Base-by-base conservation (phyloP, 2,113 vertebrate genomes). In the Peucedramus taeniatus region DNA sequence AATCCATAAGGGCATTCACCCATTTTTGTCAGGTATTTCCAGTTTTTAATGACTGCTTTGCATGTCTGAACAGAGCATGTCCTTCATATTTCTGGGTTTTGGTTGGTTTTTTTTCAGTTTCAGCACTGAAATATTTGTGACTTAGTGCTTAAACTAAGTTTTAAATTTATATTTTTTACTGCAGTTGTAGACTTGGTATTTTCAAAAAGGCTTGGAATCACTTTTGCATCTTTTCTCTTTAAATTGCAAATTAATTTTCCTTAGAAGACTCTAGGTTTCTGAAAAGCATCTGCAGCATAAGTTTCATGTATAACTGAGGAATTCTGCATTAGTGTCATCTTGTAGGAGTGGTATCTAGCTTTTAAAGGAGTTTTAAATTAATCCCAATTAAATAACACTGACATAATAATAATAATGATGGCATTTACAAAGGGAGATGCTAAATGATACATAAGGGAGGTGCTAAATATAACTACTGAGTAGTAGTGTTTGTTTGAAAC, bases 381-480 rank as follows among this genome's bases (percentile, higher is more conserved):
- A 66, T 91, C 45, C 66, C 27, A 72, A 87, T 93, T 89, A 93
- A 94, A 40, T 49, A 89, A 51, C 44, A 56, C 65, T 85, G 79
- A 13, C 71, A 83, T 90, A 37, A 77, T 90, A 76, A 89, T 87
- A 87, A 71, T 90, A 83, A 90, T 51, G 60, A 50, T 70, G 76
- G 59, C 42, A 35, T 89, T 87, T 91, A 65, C 33, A 85, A 74
- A 85, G 63, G 66, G 56, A 37, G 83, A 19, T 85, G 63, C 47
- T 78, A 80, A 61, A 63, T 87, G 54, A 84, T 91, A 49, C 84
- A 23, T 81, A 50, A 87, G 90, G 84, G 69, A 93, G 60, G 49
- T 92, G 65, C 77, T 94, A 91, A 96, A 90, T 94, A 81, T 70
- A 87, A 75, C 74, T 72, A 35, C n/a, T 87, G 63, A 80, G 78